Conservation (phyloP, 2,113 vertebrate genomes). For the Rhabdornis inornatus region DNA sequence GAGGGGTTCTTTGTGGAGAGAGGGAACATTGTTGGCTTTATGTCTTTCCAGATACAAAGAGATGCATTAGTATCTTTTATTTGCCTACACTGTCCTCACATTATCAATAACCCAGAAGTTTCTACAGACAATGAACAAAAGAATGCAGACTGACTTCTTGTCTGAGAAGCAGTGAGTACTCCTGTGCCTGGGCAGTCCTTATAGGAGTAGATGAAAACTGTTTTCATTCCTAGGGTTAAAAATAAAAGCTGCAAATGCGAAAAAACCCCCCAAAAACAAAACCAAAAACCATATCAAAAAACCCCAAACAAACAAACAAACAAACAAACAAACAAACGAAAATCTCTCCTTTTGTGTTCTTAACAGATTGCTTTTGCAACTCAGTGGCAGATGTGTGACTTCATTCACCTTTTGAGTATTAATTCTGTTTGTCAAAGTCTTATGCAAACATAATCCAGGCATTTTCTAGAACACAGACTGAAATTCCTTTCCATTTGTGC, state of each 20-base stretch:
- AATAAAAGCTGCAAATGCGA: not conserved
- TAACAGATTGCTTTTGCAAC: not conserved
- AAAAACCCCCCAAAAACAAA: too few relatives aligned
- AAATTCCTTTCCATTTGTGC: not conserved
- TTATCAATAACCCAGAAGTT: not conserved
- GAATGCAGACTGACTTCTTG: not conserved
- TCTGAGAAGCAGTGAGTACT: not conserved
- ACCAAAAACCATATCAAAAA: too few relatives aligned
- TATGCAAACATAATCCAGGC: not conserved
- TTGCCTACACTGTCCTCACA: not conserved
- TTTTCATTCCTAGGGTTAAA: not conserved
- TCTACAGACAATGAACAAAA: not conserved
- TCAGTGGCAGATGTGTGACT: not conserved
- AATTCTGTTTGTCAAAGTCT: not conserved
- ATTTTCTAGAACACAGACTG: not conserved
- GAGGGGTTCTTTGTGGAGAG: not conserved
- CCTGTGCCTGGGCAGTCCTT: not conserved
- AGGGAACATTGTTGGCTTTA: not conserved
- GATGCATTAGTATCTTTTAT: slow-evolving; percentile 17
- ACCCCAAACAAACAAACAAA: too few relatives aligned
- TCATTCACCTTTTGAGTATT: not conserved
- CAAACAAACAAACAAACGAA: too few relatives aligned
- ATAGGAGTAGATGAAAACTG: not conserved
- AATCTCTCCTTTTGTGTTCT: not conserved
- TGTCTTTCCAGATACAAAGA: not conserved